Evolutionary conservation across 2,113 vertebrate species (phyloP), one percentile per base, ranked within the genome.

Genomic region (Dicentrarchus labrax): DNA sequence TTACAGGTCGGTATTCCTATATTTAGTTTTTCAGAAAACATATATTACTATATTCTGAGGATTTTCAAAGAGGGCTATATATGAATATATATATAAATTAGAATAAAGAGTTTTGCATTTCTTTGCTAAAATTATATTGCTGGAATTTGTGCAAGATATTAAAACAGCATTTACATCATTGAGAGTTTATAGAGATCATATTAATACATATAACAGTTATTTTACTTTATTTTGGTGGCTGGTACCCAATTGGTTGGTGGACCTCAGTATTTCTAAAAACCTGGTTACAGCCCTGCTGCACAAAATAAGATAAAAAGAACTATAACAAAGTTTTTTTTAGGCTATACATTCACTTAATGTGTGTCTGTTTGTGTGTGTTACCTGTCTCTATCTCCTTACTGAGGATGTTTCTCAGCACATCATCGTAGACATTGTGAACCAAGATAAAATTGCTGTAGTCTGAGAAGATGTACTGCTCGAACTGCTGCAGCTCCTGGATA

Each of bases 371-470:
- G 45, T 53, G 43, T 74, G 43, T 12, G 56, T 60, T 87, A 93
- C 92, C 92, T 86, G 56, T 89, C 13, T 86, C 76, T 76, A 92
- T 89, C 79, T 91, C 72, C 38, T 89, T 75, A 13, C 19, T 83
- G 39, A 90, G 88, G 71, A 90, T 71, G 67, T 62, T 78, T 72
- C 84, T 90, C 82, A 93, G 85, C 0, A 92, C 57, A 10, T 90
- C 80, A 2, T 89, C 78, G 0, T 90, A 91, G 66, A 93, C 62
- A 3, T 91, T 91, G 1, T 78, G 90, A 74, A 91, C 82, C 80
- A 93, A 78, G 48, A 92, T 90, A 15, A 91, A 92, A n/a, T 75
- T 71, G 87, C 90, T 88, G 86, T 89, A 91, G 86, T 93, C 92
- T 15, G 91, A 86, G 73, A 87, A 93, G 8, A 93, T 92, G 70